Evolutionary conservation across 2,888 invertebrate species (phyloP), one percentile per base, ranked within the genome.

Genomic region (Zhengitettix transpicula): DNA sequence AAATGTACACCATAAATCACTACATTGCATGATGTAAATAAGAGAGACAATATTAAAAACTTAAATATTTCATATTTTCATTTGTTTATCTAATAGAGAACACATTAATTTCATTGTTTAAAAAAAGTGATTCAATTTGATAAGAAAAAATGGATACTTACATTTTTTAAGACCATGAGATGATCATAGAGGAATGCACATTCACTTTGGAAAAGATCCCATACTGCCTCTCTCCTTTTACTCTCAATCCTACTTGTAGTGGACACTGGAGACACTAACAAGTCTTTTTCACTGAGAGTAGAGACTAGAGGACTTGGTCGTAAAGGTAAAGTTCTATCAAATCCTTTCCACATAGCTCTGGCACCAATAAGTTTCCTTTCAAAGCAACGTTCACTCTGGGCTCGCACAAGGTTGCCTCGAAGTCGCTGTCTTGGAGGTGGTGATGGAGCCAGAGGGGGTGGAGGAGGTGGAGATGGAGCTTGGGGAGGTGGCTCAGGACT

Each of bases 201-300:
- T 69, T 81, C 81, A 63, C 78, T 77, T 68, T 79, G 79, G 69
- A 81, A 81, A 10, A 82, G 71, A 68, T 81, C 81, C 81, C 81
- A 82, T 15, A 81, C 74, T 10, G 80, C 78, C 67, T 81, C 78
- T 52, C 77, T 68, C 54, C 78, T 67, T 65, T 76, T 77, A 52
- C 71, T 67, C 65, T 78, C 65, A 17, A 63, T 62, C 17, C 63
- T 60, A 58, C 64, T 65, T 52, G 63, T 64, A 40, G 65, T 66
- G 12, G 64, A 66, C n/a, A 64, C 64, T 12, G 65, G 66, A 15
- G 65, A 65, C 14, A 65, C 66, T 14, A 66, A 60, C 10, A 63
- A 57, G 41, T 66, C 66, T 61, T 67, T 67, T 51, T 66, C 67
- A 55, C 64, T 66, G 51, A 65, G 62, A 5, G 65, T 64, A 12